Base-by-base conservation (phyloP, 2,888 invertebrate species). In the Drosophila buzzatii region DNA sequence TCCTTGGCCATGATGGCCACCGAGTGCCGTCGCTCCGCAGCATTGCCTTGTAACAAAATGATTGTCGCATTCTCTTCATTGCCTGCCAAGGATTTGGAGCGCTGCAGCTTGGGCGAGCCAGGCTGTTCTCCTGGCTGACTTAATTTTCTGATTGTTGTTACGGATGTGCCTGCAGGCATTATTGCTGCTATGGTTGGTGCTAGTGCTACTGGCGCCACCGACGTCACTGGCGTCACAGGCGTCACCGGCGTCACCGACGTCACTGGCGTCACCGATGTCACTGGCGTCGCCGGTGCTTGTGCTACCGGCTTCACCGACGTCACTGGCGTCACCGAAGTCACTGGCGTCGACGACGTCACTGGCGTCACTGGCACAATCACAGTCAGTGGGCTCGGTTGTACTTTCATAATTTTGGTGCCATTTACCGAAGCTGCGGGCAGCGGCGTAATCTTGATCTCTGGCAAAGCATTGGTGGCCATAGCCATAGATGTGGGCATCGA, bases 1-100 rank as follows among this genome's bases (percentile, higher is more conserved):
- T 89, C 89, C 47, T 86, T 82, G 9, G 86, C 78, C 87, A 86
- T 89, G 8, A 81, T 79, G 49, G 80, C 85, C 47, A 89, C 89
- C 18, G 86, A 86, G 33, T 81, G 82, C 0, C 89, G 76, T 1
- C 86, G 74, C 42, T 82, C 82, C 0, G 56, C 8, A 8, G 51
- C 18, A 45, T 35, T 70, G 64, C 10, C 61, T 44, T 31, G 70
- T 23, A 23, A 16, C 16, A n/a, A 23, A 33, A 41, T 18, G 8
- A 16, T 47, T 18, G 37, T 12, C 7, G 67, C 49, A 5, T 63
- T 18, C 0, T 58, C 64, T 2, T 57, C 60, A 14, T 27, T 60
- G n/a, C 58, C 61, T 10, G 70, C 76, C n/a, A 89, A 59, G 0
- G 89, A 89, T 20, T 87, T 82, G 20, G 86, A 86, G 6, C 89